Percentiles rank a stretch among this genome's conserved stretches.
Conservation (phyloP, 2,888 invertebrate genomes). For the Protodeltote pygarga region DNA sequence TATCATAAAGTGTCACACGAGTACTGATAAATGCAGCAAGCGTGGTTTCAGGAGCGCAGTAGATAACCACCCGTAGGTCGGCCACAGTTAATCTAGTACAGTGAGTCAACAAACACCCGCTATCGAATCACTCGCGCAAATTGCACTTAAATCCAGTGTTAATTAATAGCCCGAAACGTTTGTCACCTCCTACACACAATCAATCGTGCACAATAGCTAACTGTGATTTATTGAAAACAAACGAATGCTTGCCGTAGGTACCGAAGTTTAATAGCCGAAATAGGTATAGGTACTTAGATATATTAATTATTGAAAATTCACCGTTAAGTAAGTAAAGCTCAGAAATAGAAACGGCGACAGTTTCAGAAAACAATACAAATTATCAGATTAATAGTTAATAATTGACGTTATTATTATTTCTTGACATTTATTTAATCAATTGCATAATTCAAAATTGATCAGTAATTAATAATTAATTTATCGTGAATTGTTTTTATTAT, state of each 20-base stretch:
- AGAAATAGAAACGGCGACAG: too few relatives aligned
- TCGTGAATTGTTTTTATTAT: too few relatives aligned
- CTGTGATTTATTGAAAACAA: conserved; percentile 22
- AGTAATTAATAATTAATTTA: too few relatives aligned
- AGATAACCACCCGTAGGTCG: conserved; percentile 43
- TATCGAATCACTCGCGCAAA: conserved; percentile 4
- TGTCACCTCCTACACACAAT: conserved; percentile 14
- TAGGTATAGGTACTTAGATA: too few relatives aligned
- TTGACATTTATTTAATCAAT: too few relatives aligned
- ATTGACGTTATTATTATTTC: too few relatives aligned
- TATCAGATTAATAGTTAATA: conserved; percentile 25
- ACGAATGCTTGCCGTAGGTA: conserved; percentile 1
- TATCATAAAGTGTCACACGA: conserved; percentile 48
- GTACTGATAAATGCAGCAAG: conserved; percentile 63
- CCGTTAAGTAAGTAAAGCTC: too few relatives aligned
- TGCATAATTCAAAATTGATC: too few relatives aligned
- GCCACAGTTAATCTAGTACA: conserved; percentile 2
- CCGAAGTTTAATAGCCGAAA: conserved; percentile 17
- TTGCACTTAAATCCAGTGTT: conserved; percentile 4
- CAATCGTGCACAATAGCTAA: conserved; percentile 13
- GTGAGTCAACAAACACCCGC: conserved; percentile 11
- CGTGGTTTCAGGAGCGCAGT: conserved; percentile 56
- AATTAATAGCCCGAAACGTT: conserved; percentile 19
- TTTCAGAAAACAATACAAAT: conserved; percentile 13
- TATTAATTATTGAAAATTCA: conserved; percentile 2